Evolutionary conservation across 2,113 vertebrate species (phyloP), one percentile per base, ranked within the genome.

Genomic region (Equus quagga): DNA sequence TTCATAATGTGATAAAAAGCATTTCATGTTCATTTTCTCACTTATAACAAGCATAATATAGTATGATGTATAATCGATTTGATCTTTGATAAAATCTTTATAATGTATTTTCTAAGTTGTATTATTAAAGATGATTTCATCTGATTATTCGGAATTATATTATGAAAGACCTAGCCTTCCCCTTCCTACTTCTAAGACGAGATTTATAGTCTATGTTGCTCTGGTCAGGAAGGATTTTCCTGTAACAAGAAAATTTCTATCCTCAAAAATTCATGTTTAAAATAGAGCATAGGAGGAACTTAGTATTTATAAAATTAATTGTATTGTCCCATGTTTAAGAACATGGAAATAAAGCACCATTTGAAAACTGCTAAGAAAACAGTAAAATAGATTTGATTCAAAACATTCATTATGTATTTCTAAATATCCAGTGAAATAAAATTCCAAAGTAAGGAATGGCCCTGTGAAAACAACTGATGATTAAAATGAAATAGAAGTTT

Each of bases 391-490:
- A 56, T 51, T 65, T 10, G 81, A 41, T 69, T 58, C 2, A 88
- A 95, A 88, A 54, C 2, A 67, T n/a, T n/a, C n/a, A n/a, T 81
- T 79, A 12, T 24, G 18, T 56, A 88, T 60, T 83, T 82, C 60
- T 69, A 89, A 93, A 93, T 89, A 81, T 36, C 28, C 31, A 81
- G n/a, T 86, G 44, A 85, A 96, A 87, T 65, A 88, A 84, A 85
- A 72, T 56, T 64, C 17, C 46, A 49, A 58, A 69, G 9, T 67
- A 56, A 83, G 19, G 4, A 89, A 64, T 86, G 56, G 17, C 14
- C 12, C 58, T 67, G 26, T 36, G 56, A 81, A 91, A 94, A 69
- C 31, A 56, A 44, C 0, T 65, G 7, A 36, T 28, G 69, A 89
- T 62, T 56, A 87, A 87, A 87, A 80, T 70, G 23, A 51, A 93